Conservation (phyloP, 2,113 vertebrate species). For the Cranoglanis bouderius region DNA sequence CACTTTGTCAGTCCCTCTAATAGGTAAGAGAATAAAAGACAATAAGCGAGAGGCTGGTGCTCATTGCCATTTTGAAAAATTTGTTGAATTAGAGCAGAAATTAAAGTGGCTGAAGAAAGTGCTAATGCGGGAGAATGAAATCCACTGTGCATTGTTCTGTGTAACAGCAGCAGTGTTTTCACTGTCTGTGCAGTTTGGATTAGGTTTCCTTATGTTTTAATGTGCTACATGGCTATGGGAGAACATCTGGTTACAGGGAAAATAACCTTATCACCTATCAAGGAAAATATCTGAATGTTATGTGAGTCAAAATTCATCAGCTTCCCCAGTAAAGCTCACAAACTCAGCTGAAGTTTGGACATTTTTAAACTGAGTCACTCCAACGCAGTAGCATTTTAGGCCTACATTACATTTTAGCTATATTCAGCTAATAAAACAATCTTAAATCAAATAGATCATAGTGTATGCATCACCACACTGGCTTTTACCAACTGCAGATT, state of each 20-base stretch:
- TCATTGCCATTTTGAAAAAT: neutral
- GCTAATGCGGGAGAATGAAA: neutral
- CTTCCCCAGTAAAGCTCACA: neutral
- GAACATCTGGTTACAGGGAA: constrained; percentile 23
- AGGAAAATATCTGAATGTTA: constrained; percentile 14
- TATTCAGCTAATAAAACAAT: neutral
- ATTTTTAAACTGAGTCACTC: neutral
- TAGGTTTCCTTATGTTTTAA: neutral
- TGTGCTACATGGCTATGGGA: neutral
- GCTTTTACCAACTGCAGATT: neutral
- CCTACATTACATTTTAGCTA: neutral
- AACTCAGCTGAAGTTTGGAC: neutral
- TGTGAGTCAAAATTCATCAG: constrained; percentile 20
- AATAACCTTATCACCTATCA: constrained; percentile 25
- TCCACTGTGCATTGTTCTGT: neutral
- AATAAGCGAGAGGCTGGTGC: constrained; percentile 19
- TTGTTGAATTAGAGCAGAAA: neutral
- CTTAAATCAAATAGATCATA: neutral
- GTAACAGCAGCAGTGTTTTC: neutral
- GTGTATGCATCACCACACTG: neutral
- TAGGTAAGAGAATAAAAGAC: neutral
- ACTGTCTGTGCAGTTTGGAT: neutral
- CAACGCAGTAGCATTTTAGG: neutral
- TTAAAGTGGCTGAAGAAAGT: neutral
- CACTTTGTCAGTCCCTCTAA: constrained; percentile 19